Evolutionary conservation across 2,888 invertebrate species (phyloP).

Genomic region (Carabus problematicus): DNA sequence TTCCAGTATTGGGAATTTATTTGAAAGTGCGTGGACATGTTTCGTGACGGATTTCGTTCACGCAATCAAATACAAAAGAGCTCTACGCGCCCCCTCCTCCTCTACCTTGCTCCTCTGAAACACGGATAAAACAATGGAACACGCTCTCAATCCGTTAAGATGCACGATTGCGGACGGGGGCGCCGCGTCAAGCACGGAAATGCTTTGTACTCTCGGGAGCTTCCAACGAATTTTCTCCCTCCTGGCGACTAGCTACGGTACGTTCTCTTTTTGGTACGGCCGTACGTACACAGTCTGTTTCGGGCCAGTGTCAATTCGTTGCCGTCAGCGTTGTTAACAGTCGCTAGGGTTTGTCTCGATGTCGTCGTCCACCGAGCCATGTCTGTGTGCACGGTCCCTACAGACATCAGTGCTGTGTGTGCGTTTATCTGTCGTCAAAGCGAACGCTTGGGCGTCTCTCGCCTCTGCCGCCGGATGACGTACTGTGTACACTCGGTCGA

Average conservation of each 20-base stretch:
- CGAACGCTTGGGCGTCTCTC: not conserved
- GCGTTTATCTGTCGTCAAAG: constrained; percentile 1
- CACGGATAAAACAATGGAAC: constrained; percentile 9
- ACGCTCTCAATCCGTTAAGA: not conserved
- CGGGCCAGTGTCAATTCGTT: too few relatives aligned
- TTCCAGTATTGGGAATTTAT: too few relatives aligned
- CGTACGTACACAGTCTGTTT: not conserved
- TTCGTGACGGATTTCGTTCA: too few relatives aligned
- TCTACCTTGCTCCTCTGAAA: not conserved
- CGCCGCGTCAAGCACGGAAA: constrained; percentile 13
- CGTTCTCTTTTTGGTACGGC: constrained; percentile 11
- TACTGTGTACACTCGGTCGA: constrained; percentile 32
- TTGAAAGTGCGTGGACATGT: not conserved
- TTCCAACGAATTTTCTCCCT: not conserved
- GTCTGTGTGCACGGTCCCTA: not conserved
- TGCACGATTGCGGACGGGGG: not conserved
- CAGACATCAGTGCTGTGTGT: not conserved
- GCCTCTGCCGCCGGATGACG: constrained; percentile 18
- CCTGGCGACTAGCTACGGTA: not conserved
- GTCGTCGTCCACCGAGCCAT: not conserved
- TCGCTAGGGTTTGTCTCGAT: too few relatives aligned
- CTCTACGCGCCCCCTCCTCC: not conserved
- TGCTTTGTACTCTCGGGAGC: constrained; percentile 7
- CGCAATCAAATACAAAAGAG: not conserved
- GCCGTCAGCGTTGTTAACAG: too few relatives aligned